These are phyloP conservation scores for Prionailurus bengalensis DNA, from an alignment of 2,113 vertebrate genomes.

Conservation along the genomic window DNA sequence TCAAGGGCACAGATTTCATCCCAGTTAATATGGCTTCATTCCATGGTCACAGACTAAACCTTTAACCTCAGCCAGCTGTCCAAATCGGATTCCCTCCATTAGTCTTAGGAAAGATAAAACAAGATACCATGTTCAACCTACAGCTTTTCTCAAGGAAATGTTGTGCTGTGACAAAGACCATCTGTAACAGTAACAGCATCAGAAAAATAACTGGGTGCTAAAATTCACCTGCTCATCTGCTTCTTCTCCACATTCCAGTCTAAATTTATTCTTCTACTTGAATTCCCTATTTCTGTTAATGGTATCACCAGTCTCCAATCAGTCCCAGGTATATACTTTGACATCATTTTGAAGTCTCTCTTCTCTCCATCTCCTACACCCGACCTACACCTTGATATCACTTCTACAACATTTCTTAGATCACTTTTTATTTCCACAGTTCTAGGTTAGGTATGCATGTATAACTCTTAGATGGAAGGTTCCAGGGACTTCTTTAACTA, in stretches of 20 bases:
- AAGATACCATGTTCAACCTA: conserved; percentile 39
- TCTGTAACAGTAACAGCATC: neutral
- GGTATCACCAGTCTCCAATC: neutral
- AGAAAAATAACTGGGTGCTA: neutral
- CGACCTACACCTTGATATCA: neutral
- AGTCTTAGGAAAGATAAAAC: conserved; percentile 38
- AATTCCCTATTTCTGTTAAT: neutral
- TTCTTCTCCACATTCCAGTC: neutral
- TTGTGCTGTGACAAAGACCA: neutral
- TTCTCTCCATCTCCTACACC: neutral
- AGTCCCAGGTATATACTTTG: neutral
- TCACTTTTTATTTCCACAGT: neutral
- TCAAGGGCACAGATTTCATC: conserved; percentile 71
- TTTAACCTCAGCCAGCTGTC: conserved; percentile 67
- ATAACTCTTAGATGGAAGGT: neutral
- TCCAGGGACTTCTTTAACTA: neutral
- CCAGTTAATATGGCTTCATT: conserved; percentile 65
- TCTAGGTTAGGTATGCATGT: rapidly evolving
- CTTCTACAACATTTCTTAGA: neutral
- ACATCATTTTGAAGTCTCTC: neutral
- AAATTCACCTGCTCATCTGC: neutral
- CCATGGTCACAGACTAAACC: conserved; percentile 55
- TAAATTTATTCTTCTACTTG: neutral
- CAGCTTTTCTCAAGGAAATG: conserved; percentile 18
- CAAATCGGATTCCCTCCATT: conserved; percentile 61